Percentiles rank a stretch among this genome's conserved stretches.
These are phyloP conservation scores for Nasonia giraulti DNA, from an alignment of 1,140 invertebrate species.

Conservation along the genomic window DNA sequence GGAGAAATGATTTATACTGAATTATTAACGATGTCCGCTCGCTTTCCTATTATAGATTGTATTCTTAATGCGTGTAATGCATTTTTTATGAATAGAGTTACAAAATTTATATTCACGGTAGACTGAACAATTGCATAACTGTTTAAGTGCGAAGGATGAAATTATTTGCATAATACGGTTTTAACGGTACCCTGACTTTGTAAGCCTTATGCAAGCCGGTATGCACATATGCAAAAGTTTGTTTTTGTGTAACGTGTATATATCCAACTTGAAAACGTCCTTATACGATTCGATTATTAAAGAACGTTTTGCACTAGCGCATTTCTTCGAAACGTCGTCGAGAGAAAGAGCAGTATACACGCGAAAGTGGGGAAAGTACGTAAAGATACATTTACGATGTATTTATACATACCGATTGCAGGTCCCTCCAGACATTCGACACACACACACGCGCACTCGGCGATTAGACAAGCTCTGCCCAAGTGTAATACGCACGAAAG, in stretches of 20 bases:
- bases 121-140: not conserved
- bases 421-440: not conserved
- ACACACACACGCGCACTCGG: not conserved
- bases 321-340: not conserved
- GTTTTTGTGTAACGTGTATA: not conserved
- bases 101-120: not conserved
- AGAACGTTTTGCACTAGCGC: not conserved
- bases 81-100: not conserved
- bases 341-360: not conserved
- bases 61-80: not conserved
- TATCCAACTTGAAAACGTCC: too few species aligned
- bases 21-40: not conserved
- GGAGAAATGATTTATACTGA: not conserved
- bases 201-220: not conserved
- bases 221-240: not conserved
- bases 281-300: too few species aligned
- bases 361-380: slow-evolving; percentile 21
- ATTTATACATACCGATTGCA: not conserved
- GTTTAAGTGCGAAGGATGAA: not conserved
- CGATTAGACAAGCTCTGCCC: not conserved
- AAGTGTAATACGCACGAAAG: not conserved
- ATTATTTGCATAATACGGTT: not conserved
- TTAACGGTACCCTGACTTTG: slow-evolving; percentile 1
- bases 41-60: not conserved
- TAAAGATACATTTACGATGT: not conserved